Evolutionary conservation across 2,888 invertebrate genomes (phyloP).

Genomic region (Corbicula japonica): DNA sequence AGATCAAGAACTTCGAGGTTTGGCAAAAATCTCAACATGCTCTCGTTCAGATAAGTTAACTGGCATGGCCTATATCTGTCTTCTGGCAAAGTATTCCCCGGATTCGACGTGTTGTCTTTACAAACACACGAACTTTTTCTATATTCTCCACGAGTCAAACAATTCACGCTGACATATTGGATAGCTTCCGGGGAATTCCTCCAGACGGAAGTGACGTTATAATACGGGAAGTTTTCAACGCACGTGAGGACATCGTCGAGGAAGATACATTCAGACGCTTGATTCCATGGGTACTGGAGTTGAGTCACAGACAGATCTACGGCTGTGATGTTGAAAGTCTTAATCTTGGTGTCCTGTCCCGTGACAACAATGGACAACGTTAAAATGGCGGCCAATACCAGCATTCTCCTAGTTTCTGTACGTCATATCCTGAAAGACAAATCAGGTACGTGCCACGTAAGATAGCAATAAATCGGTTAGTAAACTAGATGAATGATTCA

Average conservation of each 20-base stretch:
- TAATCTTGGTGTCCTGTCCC: background rate
- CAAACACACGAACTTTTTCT: constrained; percentile 12
- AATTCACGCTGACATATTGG: constrained; percentile 52
- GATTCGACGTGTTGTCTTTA: constrained; percentile 17
- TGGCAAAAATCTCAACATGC: constrained; percentile 11
- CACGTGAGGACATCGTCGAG: constrained; percentile 39
- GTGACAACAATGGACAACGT: too few species aligned
- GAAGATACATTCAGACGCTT: constrained; percentile 48
- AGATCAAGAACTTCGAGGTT: constrained; percentile 55
- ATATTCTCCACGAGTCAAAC: constrained; percentile 14
- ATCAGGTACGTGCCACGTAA: too few species aligned
- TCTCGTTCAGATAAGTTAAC: constrained; percentile 16
- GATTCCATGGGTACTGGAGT: constrained; percentile 19
- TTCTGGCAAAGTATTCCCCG: background rate
- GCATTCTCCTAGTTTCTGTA: too few species aligned
- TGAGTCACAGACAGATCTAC: constrained; percentile 26
- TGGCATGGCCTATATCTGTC: constrained; percentile 37
- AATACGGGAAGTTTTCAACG: constrained; percentile 31
- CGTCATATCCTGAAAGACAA: too few species aligned
- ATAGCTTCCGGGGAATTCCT: constrained; percentile 20
- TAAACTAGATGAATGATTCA: too few species aligned
- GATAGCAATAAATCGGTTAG: too few species aligned
- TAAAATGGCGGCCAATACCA: too few species aligned
- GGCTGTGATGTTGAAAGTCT: constrained; percentile 34
- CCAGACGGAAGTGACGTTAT: constrained; percentile 48